A percentile compares a stretch with the other conserved stretches of the same genome.
Conservation (phyloP, 2,113 vertebrate genomes). For the Pimephales promelas region DNA sequence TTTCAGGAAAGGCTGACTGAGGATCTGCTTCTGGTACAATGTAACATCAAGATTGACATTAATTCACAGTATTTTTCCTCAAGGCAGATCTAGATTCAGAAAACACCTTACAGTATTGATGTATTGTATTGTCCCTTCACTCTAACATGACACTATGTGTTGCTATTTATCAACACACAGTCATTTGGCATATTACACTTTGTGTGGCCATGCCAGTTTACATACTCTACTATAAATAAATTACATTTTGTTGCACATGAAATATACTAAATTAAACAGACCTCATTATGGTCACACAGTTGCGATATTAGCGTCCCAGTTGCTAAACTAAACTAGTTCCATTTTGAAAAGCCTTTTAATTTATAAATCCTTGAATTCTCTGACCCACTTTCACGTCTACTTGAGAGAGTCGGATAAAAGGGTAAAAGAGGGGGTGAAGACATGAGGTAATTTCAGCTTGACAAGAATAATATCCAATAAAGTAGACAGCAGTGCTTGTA, state of each 20-base stretch:
- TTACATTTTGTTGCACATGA: constrained; percentile 17
- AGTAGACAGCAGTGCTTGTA: background rate
- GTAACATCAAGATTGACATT: background rate
- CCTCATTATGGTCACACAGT: constrained; percentile 46
- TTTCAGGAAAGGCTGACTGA: constrained; percentile 11
- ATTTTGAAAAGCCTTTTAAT: constrained; percentile 63
- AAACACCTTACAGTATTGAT: background rate
- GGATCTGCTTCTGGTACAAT: background rate
- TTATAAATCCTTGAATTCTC: constrained; percentile 49
- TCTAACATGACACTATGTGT: background rate
- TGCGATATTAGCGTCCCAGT: constrained; percentile 49
- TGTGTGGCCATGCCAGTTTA: background rate
- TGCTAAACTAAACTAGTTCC: constrained; percentile 64
- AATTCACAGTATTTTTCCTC: background rate
- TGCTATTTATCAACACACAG: background rate
- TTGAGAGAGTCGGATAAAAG: constrained; percentile 19
- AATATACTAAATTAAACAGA: constrained; percentile 45
- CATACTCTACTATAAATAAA: background rate
- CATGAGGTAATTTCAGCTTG: background rate
- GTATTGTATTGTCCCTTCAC: background rate
- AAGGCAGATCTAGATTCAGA: background rate
- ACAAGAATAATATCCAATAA: background rate
- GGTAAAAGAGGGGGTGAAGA: constrained; percentile 18
- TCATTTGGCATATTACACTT: background rate
- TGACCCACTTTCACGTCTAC: constrained; percentile 54